Evolutionary conservation across 2,797 vertebrate species (phyloP), one percentile per base, ranked within the genome.

Genomic region (Chrosomus eos): DNA sequence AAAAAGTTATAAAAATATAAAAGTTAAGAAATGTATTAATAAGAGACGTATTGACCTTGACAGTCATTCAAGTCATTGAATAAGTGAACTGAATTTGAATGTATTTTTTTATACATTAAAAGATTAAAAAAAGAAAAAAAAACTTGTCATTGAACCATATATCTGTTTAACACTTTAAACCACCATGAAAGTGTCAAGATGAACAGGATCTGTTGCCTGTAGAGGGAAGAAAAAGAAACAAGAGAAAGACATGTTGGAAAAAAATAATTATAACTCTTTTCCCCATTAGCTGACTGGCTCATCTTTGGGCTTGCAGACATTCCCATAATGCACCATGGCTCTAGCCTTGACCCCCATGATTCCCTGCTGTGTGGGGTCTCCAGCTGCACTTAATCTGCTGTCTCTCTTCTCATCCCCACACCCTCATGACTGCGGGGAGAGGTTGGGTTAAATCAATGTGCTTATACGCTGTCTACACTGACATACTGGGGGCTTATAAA

Each of bases 401-500:
- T 48, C 80, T 86, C 74, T 86, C 83, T 84, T 83, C 86, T 88
- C 87, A 87, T 88, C 84, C 87, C 71, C 40, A 76, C 51, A 71
- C 84, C 82, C 78, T 72, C 62, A 64, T 72, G 55, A 88, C 86
- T 87, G 85, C 23, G 55, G 83, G 83, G 81, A 84, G 80, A 87
- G 89, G 85, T 89, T 89, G 88, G 86, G 88, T 90, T 90, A 85
- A 90, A 89, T 89, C 86, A 89, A 80, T 87, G 77, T 75, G 70
- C 86, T 90, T 86, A 87, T 84, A 33, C 79, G 86, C 82, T 58
- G 82, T 86, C 87, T 90, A 86, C 87, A 86, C 85, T 83, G 87
- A 89, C 83, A 87, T 85, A 87, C 89, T 80, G 53, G 76, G 80
- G 72, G 67, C 82, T 86, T 88, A 82, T 82, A 73, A 88, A 84